phyloP scores from a whole-genome alignment of 2,797 vertebrate species.

The Falco peregrinus region DNA sequence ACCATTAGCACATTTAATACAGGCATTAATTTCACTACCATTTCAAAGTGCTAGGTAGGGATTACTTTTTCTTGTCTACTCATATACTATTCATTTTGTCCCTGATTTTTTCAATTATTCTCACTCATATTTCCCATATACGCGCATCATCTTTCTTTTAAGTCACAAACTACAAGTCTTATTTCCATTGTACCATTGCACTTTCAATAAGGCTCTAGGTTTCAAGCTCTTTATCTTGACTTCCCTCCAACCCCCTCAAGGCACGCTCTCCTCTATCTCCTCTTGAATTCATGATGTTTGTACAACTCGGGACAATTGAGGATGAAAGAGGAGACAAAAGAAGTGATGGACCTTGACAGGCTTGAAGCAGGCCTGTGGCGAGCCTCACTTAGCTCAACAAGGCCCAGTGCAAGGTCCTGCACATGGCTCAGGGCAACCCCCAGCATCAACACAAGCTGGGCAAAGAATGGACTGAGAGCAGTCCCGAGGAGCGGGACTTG shows the following conservation, averaged over 20 bases:
- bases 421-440: no score
- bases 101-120: neutral
- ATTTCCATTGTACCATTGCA: neutral
- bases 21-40: neutral
- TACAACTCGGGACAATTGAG: neutral
- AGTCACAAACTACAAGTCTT: neutral
- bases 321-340: neutral
- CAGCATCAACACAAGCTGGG: no score
- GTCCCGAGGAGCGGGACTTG: no score
- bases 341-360: neutral
- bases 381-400: no score
- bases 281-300: neutral
- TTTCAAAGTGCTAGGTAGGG: neutral
- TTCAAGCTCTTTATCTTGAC: neutral
- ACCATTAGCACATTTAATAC: neutral
- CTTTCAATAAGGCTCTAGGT: neutral
- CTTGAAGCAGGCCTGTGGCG: no score
- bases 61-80: neutral
- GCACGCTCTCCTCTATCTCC: neutral
- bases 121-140: neutral
- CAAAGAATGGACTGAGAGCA: no score
- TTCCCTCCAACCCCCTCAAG: neutral
- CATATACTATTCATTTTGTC: neutral
- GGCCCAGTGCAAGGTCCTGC: no score
- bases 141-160: neutral